These are phyloP conservation scores for Sebastes melanostomus DNA, from an alignment of 2,797 vertebrate genomes.

Conservation along the genomic window DNA sequence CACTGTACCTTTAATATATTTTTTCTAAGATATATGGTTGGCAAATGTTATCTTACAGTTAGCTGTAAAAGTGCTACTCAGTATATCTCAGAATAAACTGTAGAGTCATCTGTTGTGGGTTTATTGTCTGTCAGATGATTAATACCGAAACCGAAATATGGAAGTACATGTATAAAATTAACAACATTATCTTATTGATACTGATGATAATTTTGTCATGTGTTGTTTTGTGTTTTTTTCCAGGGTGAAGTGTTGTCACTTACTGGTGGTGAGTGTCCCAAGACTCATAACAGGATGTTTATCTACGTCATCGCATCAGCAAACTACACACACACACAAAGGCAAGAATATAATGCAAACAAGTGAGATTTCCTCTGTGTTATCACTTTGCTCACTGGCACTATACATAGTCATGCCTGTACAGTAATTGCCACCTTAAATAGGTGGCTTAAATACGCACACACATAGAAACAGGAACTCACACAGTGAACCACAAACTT, in stretches of 20 bases:
- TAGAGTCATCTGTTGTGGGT: not conserved
- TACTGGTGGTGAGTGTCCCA: constrained; percentile 19
- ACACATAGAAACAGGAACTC: constrained; percentile 57
- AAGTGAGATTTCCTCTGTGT: constrained; percentile 45
- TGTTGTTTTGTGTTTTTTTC: constrained; percentile 7
- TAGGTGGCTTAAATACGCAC: constrained; percentile 48
- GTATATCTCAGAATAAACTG: not conserved
- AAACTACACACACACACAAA: not conserved
- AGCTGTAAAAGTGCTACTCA: not conserved
- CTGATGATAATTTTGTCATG: not conserved
- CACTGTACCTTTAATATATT: too few relatives aligned
- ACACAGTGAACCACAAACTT: constrained; percentile 39
- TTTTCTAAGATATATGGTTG: not conserved
- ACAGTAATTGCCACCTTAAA: constrained; percentile 46
- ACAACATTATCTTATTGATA: not conserved
- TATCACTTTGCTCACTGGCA: constrained; percentile 8
- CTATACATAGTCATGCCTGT: not conserved
- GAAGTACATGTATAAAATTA: not conserved
- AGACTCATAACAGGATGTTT: constrained; percentile 67
- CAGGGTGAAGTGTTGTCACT: constrained; percentile 4
- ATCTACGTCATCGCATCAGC: constrained; percentile 32
- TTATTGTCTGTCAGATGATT: not conserved
- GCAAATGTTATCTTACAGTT: not conserved
- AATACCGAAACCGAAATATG: constrained; percentile 23
- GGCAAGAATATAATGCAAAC: constrained; percentile 52